Percentiles rank a stretch among this genome's conserved stretches.
phyloP scores from a whole-genome alignment of 2,113 vertebrate species.

The Thryonomys swinderianus region DNA sequence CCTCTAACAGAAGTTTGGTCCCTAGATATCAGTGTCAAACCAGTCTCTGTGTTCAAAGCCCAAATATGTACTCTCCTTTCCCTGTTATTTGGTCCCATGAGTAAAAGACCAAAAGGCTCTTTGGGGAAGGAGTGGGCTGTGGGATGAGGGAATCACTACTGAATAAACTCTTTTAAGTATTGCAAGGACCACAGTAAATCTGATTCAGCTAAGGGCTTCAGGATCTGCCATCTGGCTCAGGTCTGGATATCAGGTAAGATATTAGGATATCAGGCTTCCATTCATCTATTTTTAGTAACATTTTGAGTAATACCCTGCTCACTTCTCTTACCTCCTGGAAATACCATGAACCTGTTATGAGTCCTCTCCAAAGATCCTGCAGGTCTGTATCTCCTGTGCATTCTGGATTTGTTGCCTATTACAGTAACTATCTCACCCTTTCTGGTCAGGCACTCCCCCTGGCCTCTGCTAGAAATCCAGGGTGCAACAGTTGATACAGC shows the following conservation, averaged over 20 bases:
- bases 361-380: neutral
- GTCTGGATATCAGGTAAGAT: neutral
- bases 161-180: neutral
- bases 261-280: neutral
- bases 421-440: neutral
- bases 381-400: neutral
- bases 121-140: neutral
- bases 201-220: neutral
- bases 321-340: neutral
- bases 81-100: neutral
- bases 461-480: neutral
- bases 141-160: neutral
- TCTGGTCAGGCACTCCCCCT: neutral
- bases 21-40: neutral
- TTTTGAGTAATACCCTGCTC: neutral
- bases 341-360: neutral
- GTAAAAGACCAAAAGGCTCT: neutral
- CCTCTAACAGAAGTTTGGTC: neutral
- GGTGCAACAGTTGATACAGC: neutral
- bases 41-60: neutral
- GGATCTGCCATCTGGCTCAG: neutral
- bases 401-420: neutral
- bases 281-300: neutral
- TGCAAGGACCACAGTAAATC: neutral
- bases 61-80: neutral